Conservation (phyloP, 2,888 invertebrate species). For the Capitulum mitella region DNA sequence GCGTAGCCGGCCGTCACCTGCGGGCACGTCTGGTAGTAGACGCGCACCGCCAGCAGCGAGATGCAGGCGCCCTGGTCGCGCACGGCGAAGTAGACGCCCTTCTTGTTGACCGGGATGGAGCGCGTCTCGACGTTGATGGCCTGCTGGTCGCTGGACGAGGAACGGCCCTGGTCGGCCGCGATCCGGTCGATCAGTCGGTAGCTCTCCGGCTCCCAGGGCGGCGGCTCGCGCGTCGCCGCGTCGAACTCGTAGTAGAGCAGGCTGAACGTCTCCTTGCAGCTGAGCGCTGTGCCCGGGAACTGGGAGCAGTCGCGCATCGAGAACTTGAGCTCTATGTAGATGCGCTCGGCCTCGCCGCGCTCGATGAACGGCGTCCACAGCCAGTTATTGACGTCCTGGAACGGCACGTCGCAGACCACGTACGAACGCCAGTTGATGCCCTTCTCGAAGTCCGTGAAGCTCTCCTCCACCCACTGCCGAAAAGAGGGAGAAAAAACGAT, state of each 20-base stretch:
- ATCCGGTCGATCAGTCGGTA: conserved; percentile 89
- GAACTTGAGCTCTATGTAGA: conserved; percentile 95
- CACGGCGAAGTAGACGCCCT: conserved; percentile 95
- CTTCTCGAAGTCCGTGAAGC: conserved; percentile 88
- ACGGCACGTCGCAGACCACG: conserved; percentile 93
- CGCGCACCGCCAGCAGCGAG: conserved; percentile 81
- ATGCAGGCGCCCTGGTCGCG: conserved; percentile 97
- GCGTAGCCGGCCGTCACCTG: conserved; percentile 88
- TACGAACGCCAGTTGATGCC: conserved; percentile 94
- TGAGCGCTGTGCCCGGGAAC: conserved; percentile 83
- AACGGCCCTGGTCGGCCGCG: conserved; percentile 88
- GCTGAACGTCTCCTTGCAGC: conserved; percentile 88
- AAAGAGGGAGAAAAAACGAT: neutral
- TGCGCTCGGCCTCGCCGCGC: conserved; percentile 81
- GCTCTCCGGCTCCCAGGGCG: conserved; percentile 90
- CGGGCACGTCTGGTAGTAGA: conserved; percentile 94
- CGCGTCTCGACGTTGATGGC: conserved; percentile 89
- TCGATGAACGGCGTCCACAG: conserved; percentile 95
- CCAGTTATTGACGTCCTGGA: conserved; percentile 95
- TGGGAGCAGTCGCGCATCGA: conserved; percentile 92
- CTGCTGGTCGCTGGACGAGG: conserved; percentile 79
- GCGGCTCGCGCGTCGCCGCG: conserved; percentile 82
- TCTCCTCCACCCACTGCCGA: conserved; percentile 85
- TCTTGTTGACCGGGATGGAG: conserved; percentile 85
- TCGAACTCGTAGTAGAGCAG: conserved; percentile 90